Base-by-base conservation (phyloP, 2,113 vertebrate species). In the Melanerpes formicivorus region DNA sequence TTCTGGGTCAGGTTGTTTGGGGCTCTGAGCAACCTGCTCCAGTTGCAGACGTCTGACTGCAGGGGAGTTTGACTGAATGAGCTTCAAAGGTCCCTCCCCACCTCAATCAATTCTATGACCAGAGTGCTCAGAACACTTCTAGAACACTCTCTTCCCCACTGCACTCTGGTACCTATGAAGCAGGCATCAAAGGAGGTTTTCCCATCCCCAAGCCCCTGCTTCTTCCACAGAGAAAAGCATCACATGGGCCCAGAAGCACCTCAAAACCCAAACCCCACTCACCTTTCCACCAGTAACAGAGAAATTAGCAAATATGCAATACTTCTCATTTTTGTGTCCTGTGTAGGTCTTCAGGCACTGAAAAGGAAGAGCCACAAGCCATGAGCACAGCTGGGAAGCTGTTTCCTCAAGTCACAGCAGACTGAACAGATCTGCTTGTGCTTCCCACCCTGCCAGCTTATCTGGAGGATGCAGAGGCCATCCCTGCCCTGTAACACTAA, bases 291-390 rank as follows among this genome's bases (percentile, higher is more conserved):
- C 99, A 2, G 99, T 99, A 85, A 99, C 99, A 0, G 99, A 99
- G 96, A 99, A 99, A 89, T 99, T 99, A 1, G 99, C 99, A 79
- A 99, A 99, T 96, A 99, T 99, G 98, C 99, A 99, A 97, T 99
- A 99, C 85, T 99, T 99, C 98, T 99, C 99, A 1, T 99, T 99
- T 97, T 99, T 99, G 97, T 99, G 99, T 82, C 99, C 98, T 3
- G 99, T 99, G 97, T 99, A 99, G 0, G 99, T 99, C 98, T 99
- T 99, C 98, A 99, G 98, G 96, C 99, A 99, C 99, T 99, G 98
- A 3, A 95, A 97, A 34, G 17, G 11, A 96, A 55, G 74, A 46
- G 58, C 3, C 37, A 32, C 63, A 69, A n/a, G 48, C 7, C 11
- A 30, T 84, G 26, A 91, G 11, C 13, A 32, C 46, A 84, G 63